Percentiles rank a stretch among this genome's conserved stretches.
Conservation (phyloP, 2,113 vertebrate species). For the Dinomys branickii region DNA sequence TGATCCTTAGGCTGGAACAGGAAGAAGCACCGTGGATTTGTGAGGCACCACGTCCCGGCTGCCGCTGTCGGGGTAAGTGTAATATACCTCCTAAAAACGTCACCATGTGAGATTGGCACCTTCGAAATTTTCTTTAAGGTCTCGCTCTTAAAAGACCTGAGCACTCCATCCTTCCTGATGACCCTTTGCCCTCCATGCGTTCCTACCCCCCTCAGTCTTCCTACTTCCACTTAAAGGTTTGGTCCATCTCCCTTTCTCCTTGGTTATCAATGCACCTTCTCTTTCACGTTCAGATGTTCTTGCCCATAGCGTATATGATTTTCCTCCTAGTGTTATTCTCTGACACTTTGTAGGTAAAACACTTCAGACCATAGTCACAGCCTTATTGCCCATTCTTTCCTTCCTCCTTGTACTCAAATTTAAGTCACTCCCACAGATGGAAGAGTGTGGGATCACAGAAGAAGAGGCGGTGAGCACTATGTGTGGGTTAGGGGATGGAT, state of each 20-base stretch:
- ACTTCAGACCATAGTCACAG: neutral
- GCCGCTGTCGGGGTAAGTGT: slow-evolving; percentile 58
- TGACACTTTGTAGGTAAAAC: neutral
- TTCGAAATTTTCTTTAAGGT: neutral
- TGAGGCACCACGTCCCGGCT: slow-evolving; percentile 36
- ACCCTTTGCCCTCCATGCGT: neutral
- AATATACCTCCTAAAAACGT: neutral
- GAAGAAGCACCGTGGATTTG: slow-evolving; percentile 66
- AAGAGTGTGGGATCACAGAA: neutral
- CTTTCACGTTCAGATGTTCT: neutral
- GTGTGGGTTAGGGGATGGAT: too few species aligned
- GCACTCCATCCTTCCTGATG: neutral
- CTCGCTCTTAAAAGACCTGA: neutral
- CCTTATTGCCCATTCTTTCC: neutral
- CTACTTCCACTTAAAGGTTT: neutral
- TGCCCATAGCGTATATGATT: neutral
- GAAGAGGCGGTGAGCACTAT: neutral
- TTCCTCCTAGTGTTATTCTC: neutral
- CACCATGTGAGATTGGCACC: neutral
- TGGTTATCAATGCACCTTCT: neutral
- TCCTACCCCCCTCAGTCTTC: neutral
- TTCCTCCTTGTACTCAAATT: neutral
- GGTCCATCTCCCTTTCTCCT: neutral
- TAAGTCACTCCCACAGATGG: neutral
- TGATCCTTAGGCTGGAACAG: slow-evolving; percentile 72